Evolutionary conservation across 92 coral and sea anemone species (phyloP).

Genomic region (Epizoanthus scotinus): DNA sequence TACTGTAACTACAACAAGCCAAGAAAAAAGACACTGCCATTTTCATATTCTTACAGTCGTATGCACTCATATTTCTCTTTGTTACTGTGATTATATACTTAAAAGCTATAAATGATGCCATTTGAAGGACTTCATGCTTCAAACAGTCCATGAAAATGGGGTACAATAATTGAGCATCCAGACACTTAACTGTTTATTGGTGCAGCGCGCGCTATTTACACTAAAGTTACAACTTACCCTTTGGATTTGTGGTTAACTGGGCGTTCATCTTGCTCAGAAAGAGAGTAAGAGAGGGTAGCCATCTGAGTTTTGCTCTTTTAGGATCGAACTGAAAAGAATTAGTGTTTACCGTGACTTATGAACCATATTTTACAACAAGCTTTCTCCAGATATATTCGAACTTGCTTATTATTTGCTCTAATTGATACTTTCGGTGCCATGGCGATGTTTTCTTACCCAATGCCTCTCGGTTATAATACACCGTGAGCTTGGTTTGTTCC

Average conservation of each 20-base stretch:
- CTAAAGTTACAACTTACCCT: not conserved
- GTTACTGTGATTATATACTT: no score
- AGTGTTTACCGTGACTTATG: no score
- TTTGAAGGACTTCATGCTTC: no score
- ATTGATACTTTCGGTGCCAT: slow-evolving; percentile 37
- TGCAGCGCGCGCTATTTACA: no score
- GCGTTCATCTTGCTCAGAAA: slow-evolving; percentile 8
- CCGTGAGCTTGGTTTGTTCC: slow-evolving; percentile 21
- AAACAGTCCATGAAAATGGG: no score
- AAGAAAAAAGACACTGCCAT: no score
- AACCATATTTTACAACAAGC: not conserved
- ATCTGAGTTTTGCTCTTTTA: not conserved
- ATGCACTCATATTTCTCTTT: no score
- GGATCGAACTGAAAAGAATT: not conserved
- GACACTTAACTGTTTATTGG: not conserved
- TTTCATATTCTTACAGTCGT: no score
- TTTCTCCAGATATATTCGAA: slow-evolving; percentile 4
- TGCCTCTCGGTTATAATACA: not conserved
- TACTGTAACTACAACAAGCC: no score
- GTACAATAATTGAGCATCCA: not conserved
- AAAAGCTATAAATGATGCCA: no score
- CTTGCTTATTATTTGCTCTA: slow-evolving; percentile 39
- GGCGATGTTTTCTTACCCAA: slow-evolving; percentile 25
- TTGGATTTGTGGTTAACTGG: not conserved
- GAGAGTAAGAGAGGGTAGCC: slow-evolving; percentile 6